Evolutionary conservation across 1,140 invertebrate species (phyloP).

Genomic region (roundworm (Caenorhabditis elegans)): WBcel235 BX284605.5:7362501-7363000

Average conservation of each 20-base stretch:
- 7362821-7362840: conserved; percentile 38
- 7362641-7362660: conserved; percentile 42
- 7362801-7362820: not conserved
- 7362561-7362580: no score
- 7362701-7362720: no score
- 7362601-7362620: conserved; percentile 37
- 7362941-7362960: not conserved
- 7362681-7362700: not conserved
- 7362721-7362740: no score
- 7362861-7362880: conserved; percentile 31
- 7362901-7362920: not conserved
- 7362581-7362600: not conserved
- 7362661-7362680: not conserved
- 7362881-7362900: not conserved
- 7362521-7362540: conserved; percentile 1
- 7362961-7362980: no score
- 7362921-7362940: not conserved
- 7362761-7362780: no score
- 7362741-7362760: no score
- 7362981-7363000: not conserved
- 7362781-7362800: not conserved
- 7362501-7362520: not conserved
- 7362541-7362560: no score
- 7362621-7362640: conserved; percentile 44
- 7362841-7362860: conserved; percentile 36